phyloP scores from a whole-genome alignment of 2,113 vertebrate genomes.

The Pelodiscus sinensis region DNA sequence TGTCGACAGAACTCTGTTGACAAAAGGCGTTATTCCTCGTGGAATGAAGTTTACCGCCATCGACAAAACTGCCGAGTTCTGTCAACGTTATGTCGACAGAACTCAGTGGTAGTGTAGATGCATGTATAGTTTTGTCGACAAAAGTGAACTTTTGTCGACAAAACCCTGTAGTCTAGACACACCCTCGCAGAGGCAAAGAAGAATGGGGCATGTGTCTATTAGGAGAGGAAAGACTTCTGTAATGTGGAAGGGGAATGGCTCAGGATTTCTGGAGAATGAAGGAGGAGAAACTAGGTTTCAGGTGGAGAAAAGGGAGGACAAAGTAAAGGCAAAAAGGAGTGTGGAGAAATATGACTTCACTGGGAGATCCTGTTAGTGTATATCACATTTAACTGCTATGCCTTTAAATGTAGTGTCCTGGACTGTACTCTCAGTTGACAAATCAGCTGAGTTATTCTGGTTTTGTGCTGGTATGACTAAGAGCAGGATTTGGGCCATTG shows the following conservation, averaged over 20 bases:
- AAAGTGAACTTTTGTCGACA: no score
- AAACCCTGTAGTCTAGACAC: no score
- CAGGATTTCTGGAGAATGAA: not conserved
- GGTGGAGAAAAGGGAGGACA: not conserved
- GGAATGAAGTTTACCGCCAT: no score
- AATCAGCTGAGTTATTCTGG: not conserved
- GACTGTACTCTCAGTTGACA: not conserved
- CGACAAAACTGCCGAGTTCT: no score
- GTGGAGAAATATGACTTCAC: not conserved
- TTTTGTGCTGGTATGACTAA: constrained; percentile 1
- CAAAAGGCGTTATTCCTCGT: no score
- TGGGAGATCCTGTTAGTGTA: not conserved
- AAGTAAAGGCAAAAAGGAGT: not conserved
- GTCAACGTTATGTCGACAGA: no score
- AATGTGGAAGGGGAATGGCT: not conserved
- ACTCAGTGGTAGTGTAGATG: no score
- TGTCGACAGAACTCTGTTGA: no score
- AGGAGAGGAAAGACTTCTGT: not conserved
- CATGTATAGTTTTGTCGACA: no score
- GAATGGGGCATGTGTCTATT: no score
- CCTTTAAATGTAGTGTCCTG: not conserved
- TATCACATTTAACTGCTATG: not conserved
- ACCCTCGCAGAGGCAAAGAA: not conserved
- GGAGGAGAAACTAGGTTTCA: not conserved
- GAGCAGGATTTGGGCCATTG: not conserved